Percentiles rank a stretch among this genome's conserved stretches.
These are phyloP conservation scores for Scyliorhinus canicula DNA, from an alignment of 2,797 vertebrate genomes.

Conservation along the genomic window DNA sequence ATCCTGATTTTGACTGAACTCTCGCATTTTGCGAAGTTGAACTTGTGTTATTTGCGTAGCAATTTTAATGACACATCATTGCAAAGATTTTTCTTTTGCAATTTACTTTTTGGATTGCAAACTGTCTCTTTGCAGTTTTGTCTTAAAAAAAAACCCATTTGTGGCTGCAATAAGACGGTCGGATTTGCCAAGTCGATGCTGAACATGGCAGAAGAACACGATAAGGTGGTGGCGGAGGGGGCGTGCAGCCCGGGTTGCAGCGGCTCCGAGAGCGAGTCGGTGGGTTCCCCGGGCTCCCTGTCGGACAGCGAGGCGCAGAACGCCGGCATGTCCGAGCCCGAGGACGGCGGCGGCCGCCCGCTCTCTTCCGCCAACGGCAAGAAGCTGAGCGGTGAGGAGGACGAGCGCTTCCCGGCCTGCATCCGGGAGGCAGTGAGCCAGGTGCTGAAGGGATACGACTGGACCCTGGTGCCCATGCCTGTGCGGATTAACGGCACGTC, in stretches of 20 bases:
- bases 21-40: background rate
- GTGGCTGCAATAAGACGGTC: background rate
- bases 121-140: background rate
- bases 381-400: constrained; percentile 43
- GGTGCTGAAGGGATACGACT: constrained; percentile 95
- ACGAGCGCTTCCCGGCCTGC: constrained; percentile 92
- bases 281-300: constrained; percentile 60
- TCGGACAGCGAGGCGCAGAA: constrained; percentile 41
- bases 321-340: constrained; percentile 39
- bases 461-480: constrained; percentile 93
- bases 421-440: constrained; percentile 93
- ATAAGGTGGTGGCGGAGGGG: constrained; percentile 67
- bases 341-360: constrained; percentile 40
- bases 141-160: background rate
- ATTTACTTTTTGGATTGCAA: background rate
- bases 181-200: constrained; percentile 56
- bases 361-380: constrained; percentile 46
- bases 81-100: background rate
- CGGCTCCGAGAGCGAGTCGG: constrained; percentile 88
- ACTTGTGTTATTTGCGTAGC: background rate
- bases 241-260: constrained; percentile 84
- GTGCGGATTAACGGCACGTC: constrained; percentile 71
- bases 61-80: background rate
- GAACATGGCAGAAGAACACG: constrained; percentile 83
- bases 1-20: background rate